Conservation (phyloP, 2,113 vertebrate species). For the Odobenus rosmarus region DNA sequence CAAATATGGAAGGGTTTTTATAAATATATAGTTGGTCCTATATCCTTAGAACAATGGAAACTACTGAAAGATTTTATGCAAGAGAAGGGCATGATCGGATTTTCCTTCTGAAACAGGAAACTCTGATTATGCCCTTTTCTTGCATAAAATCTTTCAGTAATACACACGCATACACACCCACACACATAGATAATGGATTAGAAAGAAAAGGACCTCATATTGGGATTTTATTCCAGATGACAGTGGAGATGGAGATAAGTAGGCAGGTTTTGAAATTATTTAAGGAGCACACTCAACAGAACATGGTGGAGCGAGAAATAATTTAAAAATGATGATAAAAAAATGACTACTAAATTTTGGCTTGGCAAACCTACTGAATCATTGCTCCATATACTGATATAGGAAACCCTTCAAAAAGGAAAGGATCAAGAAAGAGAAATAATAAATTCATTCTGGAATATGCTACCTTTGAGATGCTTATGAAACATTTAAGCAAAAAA, state of each 20-base stretch:
- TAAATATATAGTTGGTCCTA: background rate
- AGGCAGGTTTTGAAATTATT: background rate
- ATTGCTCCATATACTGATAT: background rate
- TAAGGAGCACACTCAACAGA: background rate
- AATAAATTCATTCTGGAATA: background rate
- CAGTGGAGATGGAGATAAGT: background rate
- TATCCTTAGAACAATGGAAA: background rate
- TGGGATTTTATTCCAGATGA: background rate
- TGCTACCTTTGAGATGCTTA: background rate
- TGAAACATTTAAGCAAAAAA: background rate
- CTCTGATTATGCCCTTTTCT: background rate
- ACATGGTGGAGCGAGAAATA: background rate
- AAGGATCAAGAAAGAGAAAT: background rate
- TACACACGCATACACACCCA: background rate
- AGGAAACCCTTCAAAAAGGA: background rate
- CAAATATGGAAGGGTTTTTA: background rate
- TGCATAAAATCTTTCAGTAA: background rate
- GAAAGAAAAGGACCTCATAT: background rate
- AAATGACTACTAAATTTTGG: background rate
- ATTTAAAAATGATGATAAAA: background rate
- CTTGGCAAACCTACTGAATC: background rate
- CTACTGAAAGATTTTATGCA: background rate
- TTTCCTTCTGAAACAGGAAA: slow-evolving; percentile 7
- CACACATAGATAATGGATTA: background rate
- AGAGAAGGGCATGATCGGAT: background rate